Conservation (phyloP, 2,797 vertebrate species). For the Pitangus sulphuratus region DNA sequence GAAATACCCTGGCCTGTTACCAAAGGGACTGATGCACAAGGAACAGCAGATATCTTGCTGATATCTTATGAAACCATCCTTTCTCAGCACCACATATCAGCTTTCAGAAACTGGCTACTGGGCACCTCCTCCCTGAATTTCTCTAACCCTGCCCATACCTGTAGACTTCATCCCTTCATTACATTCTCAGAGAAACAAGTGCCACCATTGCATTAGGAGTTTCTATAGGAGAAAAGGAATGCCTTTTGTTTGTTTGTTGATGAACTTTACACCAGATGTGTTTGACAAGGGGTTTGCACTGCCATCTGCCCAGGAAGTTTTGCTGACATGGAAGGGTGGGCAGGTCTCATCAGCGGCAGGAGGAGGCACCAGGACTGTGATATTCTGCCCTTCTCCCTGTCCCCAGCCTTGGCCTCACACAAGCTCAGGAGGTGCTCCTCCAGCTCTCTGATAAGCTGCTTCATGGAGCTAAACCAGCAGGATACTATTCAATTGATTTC, state of each 20-base stretch:
- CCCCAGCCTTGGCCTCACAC: background rate
- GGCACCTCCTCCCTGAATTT: background rate
- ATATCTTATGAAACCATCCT: background rate
- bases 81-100: background rate
- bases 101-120: background rate
- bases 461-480: background rate
- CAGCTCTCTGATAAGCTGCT: background rate
- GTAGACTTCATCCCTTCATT: background rate
- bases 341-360: background rate
- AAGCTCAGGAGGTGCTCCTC: background rate
- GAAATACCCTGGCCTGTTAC: background rate
- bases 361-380: fast-evolving
- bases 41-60: background rate
- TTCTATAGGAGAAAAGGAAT: background rate
- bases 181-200: background rate
- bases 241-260: background rate
- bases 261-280: background rate
- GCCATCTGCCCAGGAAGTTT: fast-evolving
- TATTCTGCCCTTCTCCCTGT: background rate
- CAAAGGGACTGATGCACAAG: background rate
- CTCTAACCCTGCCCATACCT: background rate
- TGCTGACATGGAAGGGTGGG: background rate
- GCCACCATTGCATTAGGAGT: background rate
- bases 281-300: background rate
- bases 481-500: background rate